These are phyloP conservation scores for Diaprepes abbreviatus DNA, from an alignment of 2,888 invertebrate genomes.

Conservation along the genomic window DNA sequence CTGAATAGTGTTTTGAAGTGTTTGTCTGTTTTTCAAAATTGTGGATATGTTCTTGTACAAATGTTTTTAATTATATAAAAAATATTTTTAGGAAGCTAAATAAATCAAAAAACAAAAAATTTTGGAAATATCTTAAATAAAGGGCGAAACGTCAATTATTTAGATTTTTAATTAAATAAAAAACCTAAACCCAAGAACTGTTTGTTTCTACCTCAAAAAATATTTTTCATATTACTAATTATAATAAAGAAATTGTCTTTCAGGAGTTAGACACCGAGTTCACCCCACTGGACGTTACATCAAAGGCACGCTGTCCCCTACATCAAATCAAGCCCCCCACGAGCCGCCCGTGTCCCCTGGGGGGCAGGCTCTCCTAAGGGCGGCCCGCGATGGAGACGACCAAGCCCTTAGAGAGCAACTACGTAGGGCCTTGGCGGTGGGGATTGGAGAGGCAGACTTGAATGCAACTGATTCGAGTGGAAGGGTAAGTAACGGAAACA, in stretches of 20 bases:
- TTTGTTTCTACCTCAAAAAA: too few species aligned
- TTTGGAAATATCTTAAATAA: too few species aligned
- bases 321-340: slow-evolving; percentile 62
- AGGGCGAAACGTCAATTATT: too few species aligned
- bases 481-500: neutral
- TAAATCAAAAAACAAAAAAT: too few species aligned
- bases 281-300: slow-evolving; percentile 65
- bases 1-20: too few species aligned
- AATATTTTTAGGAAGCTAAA: too few species aligned
- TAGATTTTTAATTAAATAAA: too few species aligned
- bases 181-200: too few species aligned
- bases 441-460: slow-evolving; percentile 67
- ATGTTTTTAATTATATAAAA: too few species aligned
- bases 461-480: slow-evolving; percentile 71
- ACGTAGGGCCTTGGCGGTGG: slow-evolving; percentile 64
- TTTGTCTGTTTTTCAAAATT: too few species aligned
- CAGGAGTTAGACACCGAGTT: slow-evolving; percentile 61
- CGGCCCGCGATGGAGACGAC: slow-evolving; percentile 72
- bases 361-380: slow-evolving; percentile 68
- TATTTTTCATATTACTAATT: too few species aligned
- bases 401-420: slow-evolving; percentile 66
- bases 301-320: slow-evolving; percentile 67
- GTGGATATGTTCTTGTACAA: too few species aligned
- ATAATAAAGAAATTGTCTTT: slow-evolving; percentile 38
- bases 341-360: slow-evolving; percentile 60